These are phyloP conservation scores for Scomber scombrus DNA, from an alignment of 2,113 vertebrate genomes.

Conservation along the genomic window DNA sequence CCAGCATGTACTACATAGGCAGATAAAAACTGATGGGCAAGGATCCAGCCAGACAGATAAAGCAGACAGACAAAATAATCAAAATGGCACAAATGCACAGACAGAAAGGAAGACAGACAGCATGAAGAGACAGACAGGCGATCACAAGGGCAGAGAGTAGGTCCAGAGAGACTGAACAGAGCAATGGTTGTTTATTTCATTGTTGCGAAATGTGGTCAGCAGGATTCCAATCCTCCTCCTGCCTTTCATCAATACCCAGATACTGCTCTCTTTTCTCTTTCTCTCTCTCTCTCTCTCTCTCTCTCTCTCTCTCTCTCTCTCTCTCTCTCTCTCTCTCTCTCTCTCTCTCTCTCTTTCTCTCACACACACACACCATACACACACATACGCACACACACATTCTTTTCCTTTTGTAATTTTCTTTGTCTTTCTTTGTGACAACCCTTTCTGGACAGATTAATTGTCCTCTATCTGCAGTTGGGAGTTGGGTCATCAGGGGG, in stretches of 20 bases:
- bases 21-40: conserved; percentile 11
- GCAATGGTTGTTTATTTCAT: conserved; percentile 53
- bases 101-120: neutral
- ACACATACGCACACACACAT: conserved; percentile 8
- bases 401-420: too few relatives aligned
- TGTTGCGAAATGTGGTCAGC: conserved; percentile 51
- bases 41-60: conserved; percentile 50
- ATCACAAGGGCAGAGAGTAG: conserved; percentile 52
- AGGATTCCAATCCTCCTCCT: conserved; percentile 71
- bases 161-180: conserved; percentile 62
- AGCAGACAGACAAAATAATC: conserved; percentile 17
- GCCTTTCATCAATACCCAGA: conserved; percentile 58
- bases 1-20: neutral
- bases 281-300: too few relatives aligned
- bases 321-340: too few relatives aligned
- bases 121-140: neutral
- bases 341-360: too few relatives aligned
- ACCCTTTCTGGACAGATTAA: too few relatives aligned
- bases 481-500: too few relatives aligned
- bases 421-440: neutral
- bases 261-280: conserved; percentile 4
- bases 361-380: conserved; percentile 13
- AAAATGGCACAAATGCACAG: conserved; percentile 22
- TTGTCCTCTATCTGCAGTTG: too few relatives aligned
- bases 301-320: too few relatives aligned